These are phyloP conservation scores for Chloromyia formosa DNA, from an alignment of 2,888 invertebrate genomes.

Conservation along the genomic window DNA sequence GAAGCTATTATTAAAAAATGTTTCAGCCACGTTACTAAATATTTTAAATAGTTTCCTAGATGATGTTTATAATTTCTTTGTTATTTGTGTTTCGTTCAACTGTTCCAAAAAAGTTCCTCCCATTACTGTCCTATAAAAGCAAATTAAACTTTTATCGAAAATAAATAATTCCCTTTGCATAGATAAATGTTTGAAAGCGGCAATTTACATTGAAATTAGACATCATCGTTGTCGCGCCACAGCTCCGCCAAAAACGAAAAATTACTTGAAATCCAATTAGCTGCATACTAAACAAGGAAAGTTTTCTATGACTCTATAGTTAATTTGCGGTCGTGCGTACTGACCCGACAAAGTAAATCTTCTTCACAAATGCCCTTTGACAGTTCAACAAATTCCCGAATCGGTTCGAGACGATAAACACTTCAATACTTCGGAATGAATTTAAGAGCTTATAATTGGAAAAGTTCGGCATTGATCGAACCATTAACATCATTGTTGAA, in stretches of 20 bases:
- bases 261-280: conserved; percentile 27
- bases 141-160: too few relatives aligned
- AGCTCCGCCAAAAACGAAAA: neutral
- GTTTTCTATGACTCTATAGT: neutral
- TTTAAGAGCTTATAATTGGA: conserved; percentile 32
- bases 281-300: conserved; percentile 15
- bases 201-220: conserved; percentile 29
- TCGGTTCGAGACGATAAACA: neutral
- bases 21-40: too few relatives aligned
- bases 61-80: too few relatives aligned
- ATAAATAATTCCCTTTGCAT: neutral
- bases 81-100: too few relatives aligned
- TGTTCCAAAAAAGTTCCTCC: too few relatives aligned
- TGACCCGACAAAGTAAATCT: neutral
- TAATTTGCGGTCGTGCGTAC: neutral
- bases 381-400: neutral
- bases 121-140: too few relatives aligned
- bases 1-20: too few relatives aligned
- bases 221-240: neutral
- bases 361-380: conserved; percentile 2
- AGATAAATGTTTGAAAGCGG: conserved; percentile 23
- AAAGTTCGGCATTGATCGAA: conserved; percentile 11
- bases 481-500: neutral
- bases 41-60: too few relatives aligned
- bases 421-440: conserved; percentile 12